Evolutionary conservation across 2,888 invertebrate genomes (phyloP), one percentile per base, ranked within the genome.

Genomic region (Limnephilus auricula): DNA sequence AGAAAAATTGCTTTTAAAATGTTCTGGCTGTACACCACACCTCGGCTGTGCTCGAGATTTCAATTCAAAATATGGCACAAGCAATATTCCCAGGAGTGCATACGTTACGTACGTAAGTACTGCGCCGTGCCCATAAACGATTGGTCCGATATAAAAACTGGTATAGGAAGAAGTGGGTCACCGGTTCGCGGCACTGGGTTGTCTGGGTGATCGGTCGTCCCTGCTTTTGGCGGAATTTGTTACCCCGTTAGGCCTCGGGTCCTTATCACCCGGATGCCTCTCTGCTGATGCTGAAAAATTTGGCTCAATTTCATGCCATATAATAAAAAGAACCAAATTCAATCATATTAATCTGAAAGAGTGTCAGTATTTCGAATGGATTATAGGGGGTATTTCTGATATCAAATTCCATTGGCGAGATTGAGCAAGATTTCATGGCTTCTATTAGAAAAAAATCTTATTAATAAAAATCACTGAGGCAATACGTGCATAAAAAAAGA

Each of bases 121-220:
- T 65, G 25, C 65, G 65, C 65, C 65, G 9, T 65, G 25, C 65
- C 65, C 65, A 65, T 65, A 65, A 65, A 25, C 65, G 65, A 65
- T 65, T 65, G 65, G 25, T 25, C n/a, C n/a, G 65, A 25, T 25
- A 9, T 32, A 31, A 80, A 80, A 80, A 80, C 80, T 31, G 30
- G 80, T 80, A 80, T 31, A 45, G 45, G 13, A 31, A 18, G 80
- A 80, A 80, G 30, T 80, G 32, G 80, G 80, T 80, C 80, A 80
- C 80, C 18, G 13, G 80, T 31, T 31, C 80, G 80, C 80, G 30
- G 31, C 65, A 65, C 65, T 65, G 65, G 65, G 65, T 65, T 65
- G 65, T 18, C 25, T 65, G 65, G 65, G 1, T 4, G 65, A n/a
- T n/a, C 4, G 25, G 25, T 10, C 25, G 25, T 65, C 65, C 65